Evolutionary conservation across 2,797 vertebrate species (phyloP), one percentile per base, ranked within the genome.

Genomic region (Hapalemur alaotrensis): DNA sequence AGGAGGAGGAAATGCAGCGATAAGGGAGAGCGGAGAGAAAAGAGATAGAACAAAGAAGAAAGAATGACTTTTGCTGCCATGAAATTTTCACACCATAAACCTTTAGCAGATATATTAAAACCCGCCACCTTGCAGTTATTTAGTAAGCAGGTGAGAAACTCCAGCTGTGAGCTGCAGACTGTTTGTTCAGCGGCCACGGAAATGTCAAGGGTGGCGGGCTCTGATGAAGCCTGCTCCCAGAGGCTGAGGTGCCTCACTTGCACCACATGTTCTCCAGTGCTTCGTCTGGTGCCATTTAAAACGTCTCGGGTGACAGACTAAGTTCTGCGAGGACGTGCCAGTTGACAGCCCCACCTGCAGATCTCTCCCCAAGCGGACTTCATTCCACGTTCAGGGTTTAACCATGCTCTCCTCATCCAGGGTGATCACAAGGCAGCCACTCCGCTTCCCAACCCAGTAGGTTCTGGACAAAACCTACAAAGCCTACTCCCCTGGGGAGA

Each of bases 81-180:
- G 52, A 65, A 38, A n/a, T 22, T 7, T 41, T 88, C 18, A 0
- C 25, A 25, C 41, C 70, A 17, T 72, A 79, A 84, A 52, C 72
- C 59, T 67, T 81, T 75, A 28, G 67, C 17, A 14, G 11, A 17
- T n/a, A 25, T 30, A 23, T 85, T 41, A 30, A 75, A 75, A 92
- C 18, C 23, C 23, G 73, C 43, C 35, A 32, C 70, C 59, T 81
- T 61, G 23, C 30, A 75, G 86, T 69, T 92, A 46, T 83, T 96
- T 84, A 94, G 89, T 54, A 96, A 89, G 86, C 79, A 84, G 80
- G 75, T 50, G 65, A 87, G 93, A 69, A 35, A 90, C 59, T 88
- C 46, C 54, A 43, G 93, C n/a, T 32, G 15, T 15, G 80, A 83
- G 61, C 46, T 10, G 15, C 35, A 72, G 54, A 63, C 52, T 70